Base-by-base conservation (phyloP, 2,888 invertebrate species). In the Zhengitettix transpicula region DNA sequence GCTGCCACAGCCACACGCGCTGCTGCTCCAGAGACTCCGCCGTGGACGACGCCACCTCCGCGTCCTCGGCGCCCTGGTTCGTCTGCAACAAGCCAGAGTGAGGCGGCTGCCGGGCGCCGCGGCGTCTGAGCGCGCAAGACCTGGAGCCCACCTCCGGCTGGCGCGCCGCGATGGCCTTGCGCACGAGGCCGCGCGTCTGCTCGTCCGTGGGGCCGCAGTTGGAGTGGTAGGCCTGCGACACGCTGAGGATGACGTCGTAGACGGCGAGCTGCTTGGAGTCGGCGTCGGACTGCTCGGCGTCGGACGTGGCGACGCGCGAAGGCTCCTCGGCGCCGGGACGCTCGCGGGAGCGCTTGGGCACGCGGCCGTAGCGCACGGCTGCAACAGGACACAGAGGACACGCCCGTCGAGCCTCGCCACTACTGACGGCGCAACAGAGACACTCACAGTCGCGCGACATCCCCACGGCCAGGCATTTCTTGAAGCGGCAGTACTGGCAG, bases 371-470 rank as follows among this genome's bases (percentile, higher is more conserved):
- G 71, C 96, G 81, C 65, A 96, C 96, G 71, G 95, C 94, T 94
- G 78, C 54, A 75, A 75, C 65, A 68, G 65, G 63, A 58, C 40
- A 40, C 9, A 42, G n/a, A n/a, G n/a, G n/a, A n/a, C n/a, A n/a
- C n/a, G n/a, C n/a, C n/a, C n/a, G n/a, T n/a, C n/a, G n/a, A n/a
- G n/a, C n/a, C n/a, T n/a, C n/a, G n/a, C n/a, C n/a, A n/a, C n/a
- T n/a, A n/a, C n/a, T n/a, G n/a, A n/a, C n/a, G n/a, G n/a, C n/a
- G n/a, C n/a, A n/a, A n/a, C n/a, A n/a, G n/a, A n/a, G n/a, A n/a
- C 77, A 90, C 93, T 91, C 75, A 95, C 95, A 94, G 75, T 95
- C 95, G 71, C 93, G 84, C 72, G 93, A 93, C 95, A 95, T 95
- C 73, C 95, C 95, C 70, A 94, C 94, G 51, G 92, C 87, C 63